phyloP scores from a whole-genome alignment of 1,140 invertebrate species.

The Radopholus similis region DNA sequence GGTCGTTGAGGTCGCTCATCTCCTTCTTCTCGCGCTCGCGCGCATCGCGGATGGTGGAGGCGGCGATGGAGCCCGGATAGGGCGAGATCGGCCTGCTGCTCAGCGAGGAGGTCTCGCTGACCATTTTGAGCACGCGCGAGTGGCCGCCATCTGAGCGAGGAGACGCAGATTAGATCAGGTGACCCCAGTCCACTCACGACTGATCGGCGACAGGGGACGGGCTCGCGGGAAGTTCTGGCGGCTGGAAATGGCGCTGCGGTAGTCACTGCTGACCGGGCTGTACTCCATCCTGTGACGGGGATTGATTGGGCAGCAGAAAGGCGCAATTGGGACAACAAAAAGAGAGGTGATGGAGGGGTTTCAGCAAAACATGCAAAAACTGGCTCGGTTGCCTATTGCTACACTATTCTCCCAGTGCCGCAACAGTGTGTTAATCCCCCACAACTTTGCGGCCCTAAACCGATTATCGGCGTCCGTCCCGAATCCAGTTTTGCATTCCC shows the following conservation, averaged over 20 bases:
- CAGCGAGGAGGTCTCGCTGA: constrained; percentile 54
- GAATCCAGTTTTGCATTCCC: background rate
- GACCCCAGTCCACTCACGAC: background rate
- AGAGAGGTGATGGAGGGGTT: background rate
- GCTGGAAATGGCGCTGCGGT: constrained; percentile 52
- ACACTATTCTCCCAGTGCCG: background rate
- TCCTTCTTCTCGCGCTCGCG: constrained; percentile 65
- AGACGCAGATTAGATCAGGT: background rate
- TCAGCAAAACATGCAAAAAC: background rate
- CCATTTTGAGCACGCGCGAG: constrained; percentile 54
- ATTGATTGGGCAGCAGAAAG: background rate
- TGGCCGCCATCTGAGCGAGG: constrained; percentile 2
- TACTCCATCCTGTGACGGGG: constrained; percentile 42
- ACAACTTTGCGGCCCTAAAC: too few species aligned
- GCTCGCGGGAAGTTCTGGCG: constrained; percentile 47
- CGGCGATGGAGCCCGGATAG: constrained; percentile 52
- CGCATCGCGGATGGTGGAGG: constrained; percentile 60
- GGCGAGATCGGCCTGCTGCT: constrained; percentile 44
- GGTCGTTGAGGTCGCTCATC: constrained; percentile 64
- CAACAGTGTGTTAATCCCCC: constrained; percentile 2
- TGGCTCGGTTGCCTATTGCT: background rate
- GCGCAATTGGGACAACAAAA: background rate
- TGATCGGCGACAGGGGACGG: constrained; percentile 28
- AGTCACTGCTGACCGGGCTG: constrained; percentile 33
- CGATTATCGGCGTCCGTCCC: background rate